Percentiles rank a stretch among this genome's conserved stretches.
Evolutionary conservation across 2,113 vertebrate genomes (phyloP).

Genomic region (Ctenomys sociabilis): DNA sequence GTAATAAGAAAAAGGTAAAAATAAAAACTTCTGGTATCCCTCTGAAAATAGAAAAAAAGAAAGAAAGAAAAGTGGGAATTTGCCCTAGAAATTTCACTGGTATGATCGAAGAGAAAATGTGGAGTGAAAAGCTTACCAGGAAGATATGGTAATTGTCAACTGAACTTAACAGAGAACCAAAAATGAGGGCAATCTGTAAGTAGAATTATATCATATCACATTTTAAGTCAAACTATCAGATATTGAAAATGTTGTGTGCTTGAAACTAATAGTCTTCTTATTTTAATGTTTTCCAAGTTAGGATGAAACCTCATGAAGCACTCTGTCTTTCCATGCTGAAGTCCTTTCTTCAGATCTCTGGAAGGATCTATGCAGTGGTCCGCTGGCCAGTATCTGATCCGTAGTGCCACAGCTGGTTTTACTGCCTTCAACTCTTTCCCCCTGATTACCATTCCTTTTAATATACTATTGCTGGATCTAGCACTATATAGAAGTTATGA

Average conservation of each 20-base stretch:
- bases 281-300: neutral
- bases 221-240: neutral
- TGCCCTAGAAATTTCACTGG: neutral
- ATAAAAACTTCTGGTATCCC: too few species aligned
- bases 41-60: too few species aligned
- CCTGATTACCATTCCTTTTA: neutral
- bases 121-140: neutral
- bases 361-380: neutral
- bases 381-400: accelerated
- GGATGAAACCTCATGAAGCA: neutral
- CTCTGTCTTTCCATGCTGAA: neutral
- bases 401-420: neutral
- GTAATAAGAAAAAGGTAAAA: too few species aligned
- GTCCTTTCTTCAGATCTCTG: neutral
- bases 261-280: conserved; percentile 8
- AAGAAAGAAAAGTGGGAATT: too few species aligned
- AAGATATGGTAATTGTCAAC: neutral
- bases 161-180: neutral
- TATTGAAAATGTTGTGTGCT: neutral
- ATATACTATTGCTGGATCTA: neutral
- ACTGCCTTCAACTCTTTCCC: neutral
- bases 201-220: neutral
- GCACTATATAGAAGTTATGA: neutral
- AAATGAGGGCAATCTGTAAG: neutral
- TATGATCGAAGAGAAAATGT: neutral